phyloP scores from a whole-genome alignment of 2,888 invertebrate species.

The Lepas anatifera region DNA sequence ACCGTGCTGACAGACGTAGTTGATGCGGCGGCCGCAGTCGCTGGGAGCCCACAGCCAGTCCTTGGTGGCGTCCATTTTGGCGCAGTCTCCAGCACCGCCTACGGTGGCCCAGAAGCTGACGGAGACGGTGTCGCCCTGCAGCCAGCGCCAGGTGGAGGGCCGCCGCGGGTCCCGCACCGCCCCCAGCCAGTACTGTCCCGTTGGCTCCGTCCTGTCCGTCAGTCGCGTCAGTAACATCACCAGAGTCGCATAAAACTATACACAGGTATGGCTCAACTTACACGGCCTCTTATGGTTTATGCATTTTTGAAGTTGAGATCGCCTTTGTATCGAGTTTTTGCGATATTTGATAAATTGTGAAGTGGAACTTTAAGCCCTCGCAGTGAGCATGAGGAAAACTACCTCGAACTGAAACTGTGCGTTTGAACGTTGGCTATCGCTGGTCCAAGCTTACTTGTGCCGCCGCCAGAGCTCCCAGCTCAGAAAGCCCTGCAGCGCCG shows the following conservation, averaged over 20 bases:
- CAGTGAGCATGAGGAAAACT: too few species aligned
- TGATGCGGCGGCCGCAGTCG: conserved; percentile 66
- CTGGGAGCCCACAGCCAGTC: conserved; percentile 93
- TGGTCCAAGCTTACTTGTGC: conserved; percentile 57
- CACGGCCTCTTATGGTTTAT: too few species aligned
- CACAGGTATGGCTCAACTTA: too few species aligned
- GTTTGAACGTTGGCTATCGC: too few species aligned
- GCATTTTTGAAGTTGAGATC: too few species aligned
- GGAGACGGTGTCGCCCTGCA: conserved; percentile 71
- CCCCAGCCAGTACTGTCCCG: conserved; percentile 91
- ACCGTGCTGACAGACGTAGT: conserved; percentile 90
- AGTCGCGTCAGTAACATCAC: too few species aligned
- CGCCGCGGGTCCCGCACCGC: conserved; percentile 71
- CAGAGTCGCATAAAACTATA: too few species aligned
- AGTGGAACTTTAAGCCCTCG: too few species aligned
- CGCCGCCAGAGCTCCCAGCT: conserved; percentile 89
- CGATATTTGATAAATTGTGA: too few species aligned
- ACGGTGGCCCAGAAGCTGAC: conserved; percentile 84
- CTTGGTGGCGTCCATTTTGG: conserved; percentile 79
- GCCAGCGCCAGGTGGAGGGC: conserved; percentile 74
- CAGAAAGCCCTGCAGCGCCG: conserved; percentile 83
- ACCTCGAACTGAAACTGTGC: too few species aligned
- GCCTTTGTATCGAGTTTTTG: too few species aligned
- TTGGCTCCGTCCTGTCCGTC: conserved; percentile 70
- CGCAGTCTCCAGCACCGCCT: conserved; percentile 69